phyloP scores from a whole-genome alignment of 2,888 invertebrate genomes.

The Drosophila incognita region DNA sequence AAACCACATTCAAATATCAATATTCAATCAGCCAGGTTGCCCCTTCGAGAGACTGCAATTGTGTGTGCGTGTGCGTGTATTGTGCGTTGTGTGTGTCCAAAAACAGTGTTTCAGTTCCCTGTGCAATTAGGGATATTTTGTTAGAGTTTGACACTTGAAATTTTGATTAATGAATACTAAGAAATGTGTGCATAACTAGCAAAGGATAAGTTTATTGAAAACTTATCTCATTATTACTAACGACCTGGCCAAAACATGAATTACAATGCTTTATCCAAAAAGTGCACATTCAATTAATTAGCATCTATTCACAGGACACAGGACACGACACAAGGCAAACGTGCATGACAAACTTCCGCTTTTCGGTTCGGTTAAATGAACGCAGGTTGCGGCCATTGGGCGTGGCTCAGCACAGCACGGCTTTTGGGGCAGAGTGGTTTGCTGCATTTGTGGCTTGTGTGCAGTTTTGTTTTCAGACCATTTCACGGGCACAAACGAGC shows the following conservation, averaged over 20 bases:
- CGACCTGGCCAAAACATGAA: conserved; percentile 19
- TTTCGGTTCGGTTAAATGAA: conserved; percentile 63
- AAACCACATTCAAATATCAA: conserved; percentile 73
- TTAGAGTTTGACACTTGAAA: conserved; percentile 25
- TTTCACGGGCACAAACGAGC: conserved; percentile 56
- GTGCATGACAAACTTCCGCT: conserved; percentile 71
- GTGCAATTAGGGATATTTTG: conserved; percentile 59
- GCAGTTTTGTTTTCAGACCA: conserved; percentile 71
- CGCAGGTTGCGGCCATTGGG: conserved; percentile 52
- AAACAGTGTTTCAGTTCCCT: conserved; percentile 40
- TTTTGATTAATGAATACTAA: conserved; percentile 60
- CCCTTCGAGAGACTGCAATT: conserved; percentile 23
- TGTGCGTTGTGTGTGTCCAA: conserved; percentile 19
- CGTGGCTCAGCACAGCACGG: conserved; percentile 32
- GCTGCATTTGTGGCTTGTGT: conserved; percentile 58
- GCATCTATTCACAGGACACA: conserved; percentile 60
- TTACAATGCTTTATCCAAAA: conserved; percentile 16
- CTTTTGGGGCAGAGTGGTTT: conserved; percentile 14
- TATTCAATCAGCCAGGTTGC: conserved; percentile 63
- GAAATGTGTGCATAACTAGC: conserved; percentile 20
- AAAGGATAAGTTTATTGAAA: conserved; percentile 9
- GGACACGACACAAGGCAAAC: conserved; percentile 50
- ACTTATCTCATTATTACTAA: conserved; percentile 11
- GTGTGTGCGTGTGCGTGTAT: not conserved
- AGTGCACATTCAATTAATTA: conserved; percentile 66